A percentile compares a stretch with the other conserved stretches of the same genome.
Evolutionary conservation across 2,888 invertebrate genomes (phyloP).

Genomic region (Thalpophila matura): DNA sequence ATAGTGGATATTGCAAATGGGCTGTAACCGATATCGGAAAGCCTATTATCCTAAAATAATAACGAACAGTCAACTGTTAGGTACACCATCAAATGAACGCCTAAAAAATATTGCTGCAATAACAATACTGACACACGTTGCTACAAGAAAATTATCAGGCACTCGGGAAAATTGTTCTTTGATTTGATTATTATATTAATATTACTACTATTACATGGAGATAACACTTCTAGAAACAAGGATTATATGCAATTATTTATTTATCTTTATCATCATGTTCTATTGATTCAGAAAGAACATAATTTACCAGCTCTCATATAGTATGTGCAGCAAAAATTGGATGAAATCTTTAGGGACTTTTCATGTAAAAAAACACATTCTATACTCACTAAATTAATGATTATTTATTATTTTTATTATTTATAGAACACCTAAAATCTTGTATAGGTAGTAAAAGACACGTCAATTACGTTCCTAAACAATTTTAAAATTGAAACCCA

Average conservation of each 20-base stretch:
- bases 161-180: constrained; percentile 25
- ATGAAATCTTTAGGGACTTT: background rate
- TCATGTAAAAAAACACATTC: no score
- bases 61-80: constrained; percentile 21
- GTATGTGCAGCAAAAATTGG: background rate
- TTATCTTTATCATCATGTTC: constrained; percentile 10
- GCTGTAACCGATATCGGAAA: background rate
- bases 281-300: constrained; percentile 6
- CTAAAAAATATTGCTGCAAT: constrained; percentile 44
- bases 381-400: no score
- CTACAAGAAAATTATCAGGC: constrained; percentile 59
- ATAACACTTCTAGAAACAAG: constrained; percentile 15
- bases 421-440: no score
- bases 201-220: constrained; percentile 26
- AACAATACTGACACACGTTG: constrained; percentile 50
- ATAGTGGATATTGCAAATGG: background rate
- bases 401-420: no score
- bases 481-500: no score
- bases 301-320: constrained; percentile 1
- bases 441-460: no score
- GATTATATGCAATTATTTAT: constrained; percentile 31
- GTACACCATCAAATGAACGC: constrained; percentile 44
- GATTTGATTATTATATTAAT: constrained; percentile 19
- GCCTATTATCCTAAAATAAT: constrained; percentile 9
- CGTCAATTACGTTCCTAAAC: no score